phyloP scores from a whole-genome alignment of 1,140 invertebrate genomes.

The Nebria ingens region DNA sequence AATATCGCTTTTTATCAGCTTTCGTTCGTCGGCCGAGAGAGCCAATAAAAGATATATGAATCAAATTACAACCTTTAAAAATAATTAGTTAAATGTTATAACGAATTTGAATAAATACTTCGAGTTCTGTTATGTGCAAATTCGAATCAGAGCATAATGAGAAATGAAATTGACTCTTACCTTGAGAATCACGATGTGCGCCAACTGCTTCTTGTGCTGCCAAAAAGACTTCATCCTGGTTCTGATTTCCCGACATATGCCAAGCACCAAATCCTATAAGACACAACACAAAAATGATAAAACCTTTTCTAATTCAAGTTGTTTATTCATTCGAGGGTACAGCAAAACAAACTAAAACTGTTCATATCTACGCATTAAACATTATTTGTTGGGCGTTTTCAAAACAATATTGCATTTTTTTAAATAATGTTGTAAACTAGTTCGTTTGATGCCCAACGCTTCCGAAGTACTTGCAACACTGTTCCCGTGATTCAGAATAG shows the following conservation, averaged over 20 bases:
- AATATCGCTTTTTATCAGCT: too few relatives aligned
- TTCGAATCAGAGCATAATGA: background rate
- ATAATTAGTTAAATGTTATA: conserved; percentile 12
- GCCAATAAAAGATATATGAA: too few relatives aligned
- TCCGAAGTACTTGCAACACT: conserved; percentile 42
- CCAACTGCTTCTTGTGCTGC: conserved; percentile 57
- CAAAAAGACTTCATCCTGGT: conserved; percentile 61
- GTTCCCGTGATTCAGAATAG: conserved; percentile 41
- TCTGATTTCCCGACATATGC: conserved; percentile 52
- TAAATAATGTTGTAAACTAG: conserved; percentile 45
- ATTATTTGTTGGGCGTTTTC: conserved; percentile 7
- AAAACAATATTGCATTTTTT: conserved; percentile 43
- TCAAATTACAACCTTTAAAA: too few relatives aligned
- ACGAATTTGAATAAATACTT: conserved; percentile 2
- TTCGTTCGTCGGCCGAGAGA: too few relatives aligned
- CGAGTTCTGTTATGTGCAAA: background rate
- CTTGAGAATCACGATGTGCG: conserved; percentile 66
- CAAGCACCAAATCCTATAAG: conserved; percentile 48
- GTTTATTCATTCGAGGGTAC: background rate
- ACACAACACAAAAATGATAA: too few relatives aligned
- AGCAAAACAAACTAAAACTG: background rate
- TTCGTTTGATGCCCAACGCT: conserved; percentile 44
- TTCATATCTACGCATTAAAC: too few relatives aligned
- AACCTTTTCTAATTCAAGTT: too few relatives aligned
- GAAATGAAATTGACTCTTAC: conserved; percentile 46